phyloP scores from a whole-genome alignment of 2,888 invertebrate species.

The Stenchaetothrips biformis region DNA sequence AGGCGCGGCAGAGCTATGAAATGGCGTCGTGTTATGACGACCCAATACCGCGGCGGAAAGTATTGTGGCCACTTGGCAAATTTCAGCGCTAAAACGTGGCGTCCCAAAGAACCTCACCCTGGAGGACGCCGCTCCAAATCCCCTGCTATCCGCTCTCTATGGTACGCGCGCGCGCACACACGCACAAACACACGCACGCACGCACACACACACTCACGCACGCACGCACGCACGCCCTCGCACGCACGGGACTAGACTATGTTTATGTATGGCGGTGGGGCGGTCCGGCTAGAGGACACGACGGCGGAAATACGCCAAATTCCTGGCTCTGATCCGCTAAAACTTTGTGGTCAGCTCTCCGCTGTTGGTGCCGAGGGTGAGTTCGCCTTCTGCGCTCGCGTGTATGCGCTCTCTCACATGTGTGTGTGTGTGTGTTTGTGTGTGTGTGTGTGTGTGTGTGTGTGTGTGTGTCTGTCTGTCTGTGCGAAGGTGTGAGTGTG shows the following conservation, averaged over 20 bases:
- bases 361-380: not conserved
- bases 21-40: no score
- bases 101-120: no score
- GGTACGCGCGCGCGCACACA: no score
- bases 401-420: not conserved
- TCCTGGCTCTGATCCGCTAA: slow-evolving; percentile 11
- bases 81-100: no score
- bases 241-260: not conserved
- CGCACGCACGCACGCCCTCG: not conserved
- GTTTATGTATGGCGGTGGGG: slow-evolving; percentile 12
- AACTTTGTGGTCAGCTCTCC: slow-evolving; percentile 1
- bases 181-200: not conserved
- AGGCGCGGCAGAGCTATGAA: no score
- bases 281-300: not conserved
- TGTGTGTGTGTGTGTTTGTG: no score
- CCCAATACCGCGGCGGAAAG: no score
- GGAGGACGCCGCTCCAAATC: no score
- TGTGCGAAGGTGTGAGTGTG: not conserved
- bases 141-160: no score
- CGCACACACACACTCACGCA: not conserved
- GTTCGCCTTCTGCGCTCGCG: not conserved
- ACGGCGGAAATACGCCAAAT: not conserved
- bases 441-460: no score
- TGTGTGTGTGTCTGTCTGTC: no score
- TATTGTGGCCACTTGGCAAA: no score